Evolutionary conservation across 2,888 invertebrate species (phyloP).

Genomic region (Pristionchus entomophagus): DNA sequence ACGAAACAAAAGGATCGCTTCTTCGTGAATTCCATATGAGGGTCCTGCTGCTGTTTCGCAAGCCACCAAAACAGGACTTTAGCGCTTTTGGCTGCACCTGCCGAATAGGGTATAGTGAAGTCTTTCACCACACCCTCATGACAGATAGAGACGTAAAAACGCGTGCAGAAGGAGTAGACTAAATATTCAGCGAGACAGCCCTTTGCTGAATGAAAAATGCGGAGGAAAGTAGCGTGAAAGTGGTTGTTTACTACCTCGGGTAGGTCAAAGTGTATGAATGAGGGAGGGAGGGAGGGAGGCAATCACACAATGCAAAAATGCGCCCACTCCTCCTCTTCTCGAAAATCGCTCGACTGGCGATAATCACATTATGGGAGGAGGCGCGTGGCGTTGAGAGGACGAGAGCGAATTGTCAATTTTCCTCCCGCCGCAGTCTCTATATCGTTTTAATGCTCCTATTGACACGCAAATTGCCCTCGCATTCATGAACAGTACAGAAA

Average conservation of each 20-base stretch:
- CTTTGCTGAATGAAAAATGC: too few species aligned
- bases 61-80: constrained; percentile 9
- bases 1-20: not conserved
- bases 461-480: not conserved
- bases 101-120: not conserved
- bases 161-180: too few species aligned
- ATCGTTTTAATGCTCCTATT: not conserved
- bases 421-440: not conserved
- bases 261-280: constrained; percentile 36
- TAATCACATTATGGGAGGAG: constrained; percentile 41
- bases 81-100: too few species aligned
- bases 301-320: constrained; percentile 5
- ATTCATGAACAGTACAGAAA: constrained; percentile 22
- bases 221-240: not conserved
- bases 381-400: not conserved
- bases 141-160: too few species aligned
- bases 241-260: not conserved
- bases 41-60: not conserved
- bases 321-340: not conserved
- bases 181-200: too few species aligned
- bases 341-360: not conserved
- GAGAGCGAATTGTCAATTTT: constrained; percentile 35
- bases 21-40: not conserved
- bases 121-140: too few species aligned
- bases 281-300: not conserved